phyloP scores from a whole-genome alignment of 1,140 invertebrate genomes.

The Hesperophylax magnus region DNA sequence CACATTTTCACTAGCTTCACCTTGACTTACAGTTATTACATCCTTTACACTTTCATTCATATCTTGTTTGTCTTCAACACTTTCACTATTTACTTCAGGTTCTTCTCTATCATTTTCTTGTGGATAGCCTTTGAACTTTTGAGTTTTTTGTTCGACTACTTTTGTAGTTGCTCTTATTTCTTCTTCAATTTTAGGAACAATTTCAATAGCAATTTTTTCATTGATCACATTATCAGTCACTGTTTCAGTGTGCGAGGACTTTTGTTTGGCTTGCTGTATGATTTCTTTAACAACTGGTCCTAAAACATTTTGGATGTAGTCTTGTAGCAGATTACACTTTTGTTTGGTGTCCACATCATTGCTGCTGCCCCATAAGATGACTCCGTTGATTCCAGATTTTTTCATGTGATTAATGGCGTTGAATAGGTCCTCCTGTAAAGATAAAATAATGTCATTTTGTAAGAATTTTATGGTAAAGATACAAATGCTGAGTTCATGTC shows the following conservation, averaged over 20 bases:
- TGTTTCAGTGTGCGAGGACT: neutral
- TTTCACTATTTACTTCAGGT: neutral
- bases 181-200: neutral
- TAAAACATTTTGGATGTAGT: slow-evolving; percentile 74
- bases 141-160: no score
- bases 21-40: neutral
- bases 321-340: slow-evolving; percentile 74
- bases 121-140: no score
- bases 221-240: slow-evolving; percentile 8
- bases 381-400: slow-evolving; percentile 72
- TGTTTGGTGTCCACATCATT: slow-evolving; percentile 76
- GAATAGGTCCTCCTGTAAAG: slow-evolving; percentile 73
- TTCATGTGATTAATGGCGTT: slow-evolving; percentile 71
- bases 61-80: neutral
- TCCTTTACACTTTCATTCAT: neutral
- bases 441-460: neutral
- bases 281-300: slow-evolving; percentile 72
- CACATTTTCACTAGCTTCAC: neutral
- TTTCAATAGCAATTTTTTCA: neutral
- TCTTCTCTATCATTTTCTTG: no score
- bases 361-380: slow-evolving; percentile 83
- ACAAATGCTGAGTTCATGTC: no score
- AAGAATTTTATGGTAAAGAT: no score
- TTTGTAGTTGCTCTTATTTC: neutral
- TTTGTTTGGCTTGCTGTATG: neutral